Evolutionary conservation across 2,888 invertebrate species (phyloP).

Genomic region (Sesamia inferens): DNA sequence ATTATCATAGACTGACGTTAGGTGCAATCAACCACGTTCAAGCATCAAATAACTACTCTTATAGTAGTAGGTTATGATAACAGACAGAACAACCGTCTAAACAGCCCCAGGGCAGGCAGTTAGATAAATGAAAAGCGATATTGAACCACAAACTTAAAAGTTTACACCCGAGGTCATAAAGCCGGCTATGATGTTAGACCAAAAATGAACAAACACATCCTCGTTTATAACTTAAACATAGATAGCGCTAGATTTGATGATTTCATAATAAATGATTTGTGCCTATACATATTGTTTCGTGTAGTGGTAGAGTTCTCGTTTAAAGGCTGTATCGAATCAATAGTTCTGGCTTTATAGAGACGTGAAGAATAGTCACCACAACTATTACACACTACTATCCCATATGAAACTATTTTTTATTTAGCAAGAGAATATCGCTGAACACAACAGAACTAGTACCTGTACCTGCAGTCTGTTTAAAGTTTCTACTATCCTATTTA

Average conservation of each 20-base stretch:
- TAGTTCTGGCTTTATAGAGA: conserved; percentile 7
- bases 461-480: neutral
- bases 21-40: conserved; percentile 1
- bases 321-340: conserved; percentile 33
- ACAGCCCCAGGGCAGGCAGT: conserved; percentile 28
- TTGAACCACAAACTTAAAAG: conserved; percentile 57
- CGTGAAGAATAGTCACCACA: conserved; percentile 1
- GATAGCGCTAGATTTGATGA: neutral
- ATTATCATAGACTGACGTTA: neutral
- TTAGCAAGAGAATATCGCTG: neutral
- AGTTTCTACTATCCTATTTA: neutral
- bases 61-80: conserved; percentile 22
- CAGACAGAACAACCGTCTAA: conserved; percentile 9
- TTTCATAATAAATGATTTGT: conserved; percentile 2
- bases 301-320: neutral
- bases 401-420: conserved; percentile 4
- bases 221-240: conserved; percentile 13
- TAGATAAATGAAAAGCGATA: conserved; percentile 56
- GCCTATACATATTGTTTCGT: neutral
- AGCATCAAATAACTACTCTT: conserved; percentile 9
- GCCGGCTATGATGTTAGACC: conserved; percentile 14
- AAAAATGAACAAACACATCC: conserved; percentile 30
- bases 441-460: neutral
- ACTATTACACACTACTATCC: neutral
- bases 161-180: conserved; percentile 48